Base-by-base conservation (phyloP, 2,888 invertebrate species). In the Phengaris arion region DNA sequence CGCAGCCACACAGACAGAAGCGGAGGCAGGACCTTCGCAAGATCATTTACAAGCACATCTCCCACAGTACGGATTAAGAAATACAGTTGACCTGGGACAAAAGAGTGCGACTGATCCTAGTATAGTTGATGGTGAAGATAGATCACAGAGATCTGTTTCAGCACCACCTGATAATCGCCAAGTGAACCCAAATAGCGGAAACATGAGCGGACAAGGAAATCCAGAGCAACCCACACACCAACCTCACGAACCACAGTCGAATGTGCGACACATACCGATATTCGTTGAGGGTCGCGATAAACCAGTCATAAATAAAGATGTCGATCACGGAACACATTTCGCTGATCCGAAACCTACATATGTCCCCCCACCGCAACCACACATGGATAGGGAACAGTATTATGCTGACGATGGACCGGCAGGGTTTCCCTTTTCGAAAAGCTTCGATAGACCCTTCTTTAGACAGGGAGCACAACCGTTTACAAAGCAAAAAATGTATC, bases 201-300 rank as follows among this genome's bases (percentile, higher is more conserved):
- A 85, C 83, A 89, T 89, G 91, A 91, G 90, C 81, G 88, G 87
- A 77, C 89, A 85, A 78, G 87, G 86, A 78, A 85, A 87, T 83
- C 88, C 83, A 77, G 87, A 84, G 74, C 87, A 83, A 81, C 81
- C 81, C 51, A 54, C 72, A 72, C 81, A 83, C 77, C 77, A 82
- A 51, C 80, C 83, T 35, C 83, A 82, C 59, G 86, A 83, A 79
- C 85, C 87, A 79, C 85, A 87, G 74, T 86, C 90, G 79, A 95
- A 95, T 81, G 96, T 97, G 73, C 94, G 98, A 78, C 96, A 97
- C 83, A 98, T 98, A 88, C 98, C 98, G 45, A 98, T 98, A 79
- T 96, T 97, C 84, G 97, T 98, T 0, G 98, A 98, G 88, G 97
- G 97, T 8, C 94, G 97, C 75, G 96, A 97, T 82, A 96, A 96